phyloP scores from a whole-genome alignment of 2,888 invertebrate species.

The Melieria picta region DNA sequence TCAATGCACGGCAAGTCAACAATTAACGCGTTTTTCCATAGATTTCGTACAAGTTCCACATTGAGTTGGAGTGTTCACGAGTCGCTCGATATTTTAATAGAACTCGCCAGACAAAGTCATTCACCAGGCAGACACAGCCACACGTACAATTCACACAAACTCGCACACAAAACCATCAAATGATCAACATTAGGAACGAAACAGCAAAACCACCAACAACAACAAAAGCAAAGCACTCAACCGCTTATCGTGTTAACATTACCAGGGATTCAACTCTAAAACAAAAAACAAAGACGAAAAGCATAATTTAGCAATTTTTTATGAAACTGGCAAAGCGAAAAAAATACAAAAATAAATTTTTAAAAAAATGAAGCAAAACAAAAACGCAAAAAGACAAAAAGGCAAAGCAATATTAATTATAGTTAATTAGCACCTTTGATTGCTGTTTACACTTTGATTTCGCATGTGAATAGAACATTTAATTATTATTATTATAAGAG shows the following conservation, averaged over 20 bases:
- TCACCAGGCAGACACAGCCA: no score
- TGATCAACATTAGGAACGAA: no score
- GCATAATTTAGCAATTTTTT: not conserved
- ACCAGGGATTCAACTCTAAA: slow-evolving; percentile 27
- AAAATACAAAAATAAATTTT: slow-evolving; percentile 10
- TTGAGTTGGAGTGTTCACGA: no score
- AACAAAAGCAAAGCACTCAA: slow-evolving; percentile 13
- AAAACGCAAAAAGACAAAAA: slow-evolving; percentile 36
- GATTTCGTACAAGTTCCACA: no score
- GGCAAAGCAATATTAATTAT: slow-evolving; percentile 65
- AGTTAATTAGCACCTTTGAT: slow-evolving; percentile 58
- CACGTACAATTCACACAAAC: no score
- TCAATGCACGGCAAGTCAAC: no score
- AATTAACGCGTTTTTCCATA: no score
- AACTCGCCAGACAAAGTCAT: no score
- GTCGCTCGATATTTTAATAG: no score
- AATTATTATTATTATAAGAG: slow-evolving; percentile 40
- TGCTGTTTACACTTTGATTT: slow-evolving; percentile 29
- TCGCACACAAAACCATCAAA: no score
- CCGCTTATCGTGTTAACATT: slow-evolving; percentile 14
- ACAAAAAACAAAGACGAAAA: slow-evolving; percentile 2
- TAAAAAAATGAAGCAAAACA: slow-evolving; percentile 10
- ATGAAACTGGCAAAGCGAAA: slow-evolving; percentile 15
- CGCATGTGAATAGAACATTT: slow-evolving; percentile 26
- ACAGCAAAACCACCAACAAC: no score